phyloP scores from a whole-genome alignment of 2,888 invertebrate species.

The Diaphora mendica region DNA sequence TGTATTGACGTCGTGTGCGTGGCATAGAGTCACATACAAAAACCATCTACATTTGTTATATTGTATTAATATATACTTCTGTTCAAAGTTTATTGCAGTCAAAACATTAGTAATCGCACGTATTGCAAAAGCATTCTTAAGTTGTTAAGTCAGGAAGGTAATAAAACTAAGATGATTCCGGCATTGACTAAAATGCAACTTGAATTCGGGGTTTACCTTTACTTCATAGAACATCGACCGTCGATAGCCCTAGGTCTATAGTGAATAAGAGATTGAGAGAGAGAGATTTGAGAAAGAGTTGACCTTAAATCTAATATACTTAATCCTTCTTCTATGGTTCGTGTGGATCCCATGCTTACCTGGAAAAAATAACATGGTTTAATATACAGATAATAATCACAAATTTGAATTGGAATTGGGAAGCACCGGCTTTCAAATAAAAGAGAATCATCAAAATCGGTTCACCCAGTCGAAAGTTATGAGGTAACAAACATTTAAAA shows the following conservation, averaged over 20 bases:
- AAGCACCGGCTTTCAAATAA: too few species aligned
- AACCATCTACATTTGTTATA: background rate
- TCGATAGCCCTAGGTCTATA: background rate
- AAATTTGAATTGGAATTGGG: too few species aligned
- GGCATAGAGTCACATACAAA: background rate
- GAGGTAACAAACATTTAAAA: too few species aligned
- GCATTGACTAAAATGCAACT: background rate
- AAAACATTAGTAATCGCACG: background rate
- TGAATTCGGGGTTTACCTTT: background rate
- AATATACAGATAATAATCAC: too few species aligned
- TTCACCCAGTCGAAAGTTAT: too few species aligned
- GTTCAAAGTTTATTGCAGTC: background rate
- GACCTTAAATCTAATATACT: constrained; percentile 12
- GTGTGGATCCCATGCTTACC: constrained; percentile 34
- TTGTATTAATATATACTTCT: background rate
- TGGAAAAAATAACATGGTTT: constrained; percentile 35
- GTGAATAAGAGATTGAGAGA: background rate
- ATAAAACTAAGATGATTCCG: background rate
- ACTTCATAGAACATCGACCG: background rate
- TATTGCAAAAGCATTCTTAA: background rate
- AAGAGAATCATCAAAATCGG: too few species aligned
- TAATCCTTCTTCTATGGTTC: constrained; percentile 3
- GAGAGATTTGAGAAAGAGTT: background rate
- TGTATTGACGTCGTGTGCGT: background rate
- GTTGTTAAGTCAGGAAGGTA: background rate